These are phyloP conservation scores for Lacerta viridis DNA, from an alignment of 2,797 vertebrate species.

Conservation along the genomic window DNA sequence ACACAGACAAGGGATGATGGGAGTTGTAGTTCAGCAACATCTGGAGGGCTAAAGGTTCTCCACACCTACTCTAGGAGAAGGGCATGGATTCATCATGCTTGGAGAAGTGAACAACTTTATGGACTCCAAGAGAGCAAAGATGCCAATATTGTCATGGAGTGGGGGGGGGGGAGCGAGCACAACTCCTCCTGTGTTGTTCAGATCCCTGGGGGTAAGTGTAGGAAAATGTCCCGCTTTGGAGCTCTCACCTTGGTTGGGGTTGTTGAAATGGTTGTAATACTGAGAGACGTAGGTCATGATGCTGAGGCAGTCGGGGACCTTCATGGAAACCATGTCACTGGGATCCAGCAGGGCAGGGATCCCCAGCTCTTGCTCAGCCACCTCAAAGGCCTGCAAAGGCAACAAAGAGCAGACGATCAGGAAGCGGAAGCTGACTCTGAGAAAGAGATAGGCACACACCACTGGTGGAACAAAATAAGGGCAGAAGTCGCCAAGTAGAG, in stretches of 20 bases:
- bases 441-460: not conserved
- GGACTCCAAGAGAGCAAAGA: conserved; percentile 28
- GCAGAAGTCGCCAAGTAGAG: not conserved
- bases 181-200: not conserved
- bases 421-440: not conserved
- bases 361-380: conserved; percentile 93
- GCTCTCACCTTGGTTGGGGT: conserved; percentile 79
- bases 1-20: not conserved
- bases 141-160: not conserved
- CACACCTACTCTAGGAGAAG: not conserved
- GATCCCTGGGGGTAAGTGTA: not conserved
- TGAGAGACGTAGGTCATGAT: conserved; percentile 98
- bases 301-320: conserved; percentile 95
- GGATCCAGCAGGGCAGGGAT: conserved; percentile 96
- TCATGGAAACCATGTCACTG: conserved; percentile 98
- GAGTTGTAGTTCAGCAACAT: not conserved
- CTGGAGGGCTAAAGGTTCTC: not conserved
- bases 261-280: conserved; percentile 95
- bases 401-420: conserved; percentile 21
- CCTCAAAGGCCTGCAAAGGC: conserved; percentile 85
- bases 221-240: not conserved
- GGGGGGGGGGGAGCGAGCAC: fast-evolving
- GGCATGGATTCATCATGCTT: not conserved
- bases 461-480: not conserved
- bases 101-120: conserved; percentile 21